Percentiles rank a stretch among this genome's conserved stretches.
These are phyloP conservation scores for Pogonus chalceus DNA, from an alignment of 1,140 invertebrate genomes.

Conservation along the genomic window DNA sequence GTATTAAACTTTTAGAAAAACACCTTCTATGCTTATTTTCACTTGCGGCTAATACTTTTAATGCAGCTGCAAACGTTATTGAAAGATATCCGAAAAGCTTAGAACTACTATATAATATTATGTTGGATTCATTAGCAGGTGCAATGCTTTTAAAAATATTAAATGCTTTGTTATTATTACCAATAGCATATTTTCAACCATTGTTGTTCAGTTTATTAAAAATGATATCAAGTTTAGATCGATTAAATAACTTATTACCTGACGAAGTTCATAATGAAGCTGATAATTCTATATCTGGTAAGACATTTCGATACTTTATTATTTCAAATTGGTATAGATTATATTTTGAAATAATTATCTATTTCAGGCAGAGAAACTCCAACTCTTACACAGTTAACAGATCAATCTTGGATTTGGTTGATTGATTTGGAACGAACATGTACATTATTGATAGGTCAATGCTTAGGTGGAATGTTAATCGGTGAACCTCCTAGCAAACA, in stretches of 20 bases:
- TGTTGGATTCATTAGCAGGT: slow-evolving; percentile 43
- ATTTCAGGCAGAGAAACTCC: slow-evolving; percentile 37
- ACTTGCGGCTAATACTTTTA: slow-evolving; percentile 39
- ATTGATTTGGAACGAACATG: slow-evolving; percentile 51
- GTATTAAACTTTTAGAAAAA: slow-evolving; percentile 35
- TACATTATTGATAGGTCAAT: slow-evolving; percentile 48
- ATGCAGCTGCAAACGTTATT: slow-evolving; percentile 31
- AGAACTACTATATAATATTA: slow-evolving; percentile 38
- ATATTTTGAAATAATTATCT: slow-evolving; percentile 7
- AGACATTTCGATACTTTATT: slow-evolving; percentile 11
- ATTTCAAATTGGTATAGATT: slow-evolving; percentile 7
- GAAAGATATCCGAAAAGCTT: slow-evolving; percentile 29
- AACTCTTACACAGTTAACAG: slow-evolving; percentile 34
- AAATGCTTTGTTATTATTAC: slow-evolving; percentile 46
- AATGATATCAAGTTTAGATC: slow-evolving; percentile 43
- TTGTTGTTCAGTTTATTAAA: slow-evolving; percentile 40
- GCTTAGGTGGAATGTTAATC: slow-evolving; percentile 46
- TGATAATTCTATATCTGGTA: slow-evolving; percentile 23
- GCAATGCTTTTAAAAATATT: slow-evolving; percentile 48
- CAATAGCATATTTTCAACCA: slow-evolving; percentile 33
- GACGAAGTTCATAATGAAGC: slow-evolving; percentile 26
- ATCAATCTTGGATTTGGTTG: slow-evolving; percentile 48
- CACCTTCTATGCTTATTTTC: slow-evolving; percentile 43
- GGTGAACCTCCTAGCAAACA: slow-evolving; percentile 37
- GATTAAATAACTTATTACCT: slow-evolving; percentile 43